Base-by-base conservation (phyloP, 2,888 invertebrate genomes). In the Chloroclysta siterata region DNA sequence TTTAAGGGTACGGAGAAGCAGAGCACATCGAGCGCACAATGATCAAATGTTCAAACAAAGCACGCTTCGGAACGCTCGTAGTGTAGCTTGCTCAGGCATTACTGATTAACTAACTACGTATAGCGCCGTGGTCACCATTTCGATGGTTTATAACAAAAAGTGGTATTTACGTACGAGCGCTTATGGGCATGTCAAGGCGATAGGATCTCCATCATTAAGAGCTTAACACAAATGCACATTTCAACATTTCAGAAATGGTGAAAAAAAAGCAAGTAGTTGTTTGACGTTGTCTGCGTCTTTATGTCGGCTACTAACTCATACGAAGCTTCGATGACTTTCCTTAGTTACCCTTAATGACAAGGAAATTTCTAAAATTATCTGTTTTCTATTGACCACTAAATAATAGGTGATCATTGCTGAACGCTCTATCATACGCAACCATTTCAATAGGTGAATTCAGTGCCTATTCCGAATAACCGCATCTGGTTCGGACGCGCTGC, bases 401-500 rank as follows among this genome's bases (percentile, higher is more conserved):
- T 56, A 48, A 22, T 22, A 55, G 44, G 39, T 33, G 47, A 48
- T 39, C 17, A 48, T 47, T 48, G 33, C 17, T 39, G 41, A 50
- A 79, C 74, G 72, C 72, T 75, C 78, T 80, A 81, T 84, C 77
- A 85, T 82, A 75, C 78, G 79, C 72, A 52, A 77, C 72, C 70
- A 79, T 84, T 85, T 83, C 73, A 74, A 72, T 69, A 76, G 71
- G 72, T 76, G 79, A 78, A 84, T 81, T 81, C 77, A 76, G 78
- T 76, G 77, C 78, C 80, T 75, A 79, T 82, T 81, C 78, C 73
- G 79, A 72, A 72, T 72, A 78, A 88, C 89, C 88, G 77, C 87
- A 88, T 74, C 87, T 89, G 89, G 80, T 87, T 87, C 84, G 85
- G 88, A 86, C 88, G 83, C 85, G 82, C 79, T 80, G 85, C 81